phyloP scores from a whole-genome alignment of 2,113 vertebrate species.

The Cheirogaleus medius region DNA sequence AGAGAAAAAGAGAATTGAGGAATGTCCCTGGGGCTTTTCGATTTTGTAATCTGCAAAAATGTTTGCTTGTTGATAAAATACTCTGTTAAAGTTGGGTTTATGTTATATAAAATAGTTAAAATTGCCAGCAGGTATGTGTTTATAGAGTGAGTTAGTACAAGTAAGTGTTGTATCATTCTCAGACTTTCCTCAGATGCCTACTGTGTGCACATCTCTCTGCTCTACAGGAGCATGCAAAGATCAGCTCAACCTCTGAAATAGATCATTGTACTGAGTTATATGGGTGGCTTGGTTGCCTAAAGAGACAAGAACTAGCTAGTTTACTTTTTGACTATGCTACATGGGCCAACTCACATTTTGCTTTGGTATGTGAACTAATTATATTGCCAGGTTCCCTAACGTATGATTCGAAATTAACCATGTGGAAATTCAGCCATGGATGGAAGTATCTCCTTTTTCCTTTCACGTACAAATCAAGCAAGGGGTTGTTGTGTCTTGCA shows the following conservation, averaged over 20 bases:
- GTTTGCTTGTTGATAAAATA: background rate
- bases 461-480: background rate
- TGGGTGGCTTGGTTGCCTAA: background rate
- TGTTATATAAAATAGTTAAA: background rate
- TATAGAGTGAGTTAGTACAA: background rate
- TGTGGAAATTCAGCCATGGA: background rate
- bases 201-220: background rate
- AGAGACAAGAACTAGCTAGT: background rate
- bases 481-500: background rate
- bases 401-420: background rate
- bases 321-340: background rate
- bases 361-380: background rate
- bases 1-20: background rate
- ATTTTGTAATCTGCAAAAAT: background rate
- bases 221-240: background rate
- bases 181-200: background rate
- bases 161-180: background rate
- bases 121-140: background rate
- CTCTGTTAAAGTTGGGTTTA: background rate
- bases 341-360: background rate
- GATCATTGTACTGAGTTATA: background rate
- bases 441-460: background rate
- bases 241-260: background rate
- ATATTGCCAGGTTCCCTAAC: background rate
- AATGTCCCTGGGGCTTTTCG: background rate